These are phyloP conservation scores for Rhabdornis inornatus DNA, from an alignment of 2,113 vertebrate species.

Conservation along the genomic window DNA sequence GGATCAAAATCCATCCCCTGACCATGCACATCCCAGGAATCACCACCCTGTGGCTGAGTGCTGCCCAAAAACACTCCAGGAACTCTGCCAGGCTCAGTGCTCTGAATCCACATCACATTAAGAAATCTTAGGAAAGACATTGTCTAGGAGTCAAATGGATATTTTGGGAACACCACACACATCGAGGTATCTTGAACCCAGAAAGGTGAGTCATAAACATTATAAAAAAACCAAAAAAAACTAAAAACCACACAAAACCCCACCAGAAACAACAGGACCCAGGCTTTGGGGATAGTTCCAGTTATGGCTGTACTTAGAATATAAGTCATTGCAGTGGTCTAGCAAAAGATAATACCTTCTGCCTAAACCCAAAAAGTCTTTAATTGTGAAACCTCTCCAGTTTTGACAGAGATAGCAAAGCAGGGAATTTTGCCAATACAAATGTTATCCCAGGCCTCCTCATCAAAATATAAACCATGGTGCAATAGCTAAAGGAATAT, in stretches of 20 bases:
- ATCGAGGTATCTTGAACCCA: neutral
- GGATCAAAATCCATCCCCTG: too few species aligned
- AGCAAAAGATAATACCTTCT: neutral
- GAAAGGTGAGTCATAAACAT: neutral
- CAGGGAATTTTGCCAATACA: neutral
- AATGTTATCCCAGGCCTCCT: neutral
- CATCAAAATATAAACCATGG: neutral
- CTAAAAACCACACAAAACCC: too few species aligned
- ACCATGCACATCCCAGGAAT: neutral
- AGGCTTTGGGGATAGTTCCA: neutral
- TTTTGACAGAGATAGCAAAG: neutral
- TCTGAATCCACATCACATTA: neutral
- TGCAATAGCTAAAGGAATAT: neutral
- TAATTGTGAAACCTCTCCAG: neutral
- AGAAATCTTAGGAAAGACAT: neutral
- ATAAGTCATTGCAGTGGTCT: neutral
- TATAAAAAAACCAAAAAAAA: neutral
- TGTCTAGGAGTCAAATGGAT: neutral
- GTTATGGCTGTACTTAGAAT: neutral
- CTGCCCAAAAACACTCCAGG: neutral
- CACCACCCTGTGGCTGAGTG: fast-evolving
- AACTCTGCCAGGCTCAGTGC: neutral
- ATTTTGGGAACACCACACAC: neutral
- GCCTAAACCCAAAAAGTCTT: neutral
- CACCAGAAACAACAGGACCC: fast-evolving